Evolutionary conservation across 2,888 invertebrate genomes (phyloP).

Genomic region (Orthosia incerta): DNA sequence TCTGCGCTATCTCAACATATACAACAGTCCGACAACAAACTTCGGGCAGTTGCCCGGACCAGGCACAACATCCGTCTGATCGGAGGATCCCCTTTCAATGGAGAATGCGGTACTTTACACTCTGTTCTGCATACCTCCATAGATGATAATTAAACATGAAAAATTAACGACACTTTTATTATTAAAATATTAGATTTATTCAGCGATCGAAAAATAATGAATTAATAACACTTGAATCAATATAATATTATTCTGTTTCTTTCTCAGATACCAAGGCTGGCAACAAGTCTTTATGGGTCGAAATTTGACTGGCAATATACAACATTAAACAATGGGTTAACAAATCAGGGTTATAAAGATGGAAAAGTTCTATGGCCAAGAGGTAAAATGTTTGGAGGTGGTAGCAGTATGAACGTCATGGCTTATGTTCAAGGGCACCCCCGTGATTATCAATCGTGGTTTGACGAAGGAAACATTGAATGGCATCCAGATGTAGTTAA

Average conservation of each 20-base stretch:
- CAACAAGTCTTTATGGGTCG: constrained; percentile 2
- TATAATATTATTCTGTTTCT: neutral
- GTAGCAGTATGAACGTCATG: constrained; percentile 89
- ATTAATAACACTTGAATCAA: neutral
- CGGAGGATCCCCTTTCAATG: no score
- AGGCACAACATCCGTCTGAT: no score
- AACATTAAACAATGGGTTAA: constrained; percentile 49
- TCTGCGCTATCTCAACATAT: no score
- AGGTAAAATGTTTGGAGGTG: constrained; percentile 92
- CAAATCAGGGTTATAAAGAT: constrained; percentile 44
- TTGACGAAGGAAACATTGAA: constrained; percentile 81
- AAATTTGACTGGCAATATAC: constrained; percentile 57
- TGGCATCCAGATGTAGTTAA: constrained; percentile 57
- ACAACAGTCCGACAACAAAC: no score
- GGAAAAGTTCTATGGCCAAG: constrained; percentile 86
- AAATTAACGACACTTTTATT: no score
- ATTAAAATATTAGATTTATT: no score
- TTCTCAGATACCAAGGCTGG: constrained; percentile 53
- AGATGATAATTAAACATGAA: no score
- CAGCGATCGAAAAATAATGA: no score
- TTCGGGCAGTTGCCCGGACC: no score
- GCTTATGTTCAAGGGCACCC: constrained; percentile 84
- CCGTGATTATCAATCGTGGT: constrained; percentile 89
- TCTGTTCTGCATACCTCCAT: no score
- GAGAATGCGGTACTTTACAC: no score